These are phyloP conservation scores for Mustela lutreola DNA, from an alignment of 2,113 vertebrate genomes.

Conservation along the genomic window DNA sequence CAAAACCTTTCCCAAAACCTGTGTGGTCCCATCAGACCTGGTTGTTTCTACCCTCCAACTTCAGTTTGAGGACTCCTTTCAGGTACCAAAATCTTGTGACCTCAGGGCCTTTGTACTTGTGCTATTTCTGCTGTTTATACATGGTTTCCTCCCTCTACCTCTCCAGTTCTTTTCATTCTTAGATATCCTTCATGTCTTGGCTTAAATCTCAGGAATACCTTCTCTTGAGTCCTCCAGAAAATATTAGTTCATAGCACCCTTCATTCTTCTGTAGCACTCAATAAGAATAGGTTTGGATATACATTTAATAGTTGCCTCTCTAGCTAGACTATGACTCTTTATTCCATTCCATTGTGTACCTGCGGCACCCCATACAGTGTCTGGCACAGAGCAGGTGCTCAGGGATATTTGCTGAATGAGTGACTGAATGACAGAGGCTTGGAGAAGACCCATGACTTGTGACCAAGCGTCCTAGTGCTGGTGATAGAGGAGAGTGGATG, in stretches of 20 bases:
- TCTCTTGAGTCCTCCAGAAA: neutral
- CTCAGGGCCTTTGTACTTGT: neutral
- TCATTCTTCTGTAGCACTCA: neutral
- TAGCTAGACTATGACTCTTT: neutral
- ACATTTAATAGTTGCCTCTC: neutral
- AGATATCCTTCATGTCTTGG: neutral
- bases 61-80: neutral
- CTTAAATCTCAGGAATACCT: neutral
- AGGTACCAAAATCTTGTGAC: slow-evolving; percentile 5
- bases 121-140: neutral
- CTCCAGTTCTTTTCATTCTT: neutral
- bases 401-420: neutral
- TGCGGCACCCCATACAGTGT: neutral
- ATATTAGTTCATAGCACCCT: neutral
- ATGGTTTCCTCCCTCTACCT: neutral
- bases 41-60: neutral
- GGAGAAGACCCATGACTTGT: neutral
- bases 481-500: neutral
- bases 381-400: neutral
- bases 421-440: neutral
- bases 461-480: neutral
- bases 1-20: neutral
- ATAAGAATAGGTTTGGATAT: neutral
- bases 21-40: neutral
- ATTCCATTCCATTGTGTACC: neutral